Percentiles rank a stretch among this genome's conserved stretches.
These are phyloP conservation scores for Uropetala carovei DNA, from an alignment of 2,888 invertebrate species.

Conservation along the genomic window DNA sequence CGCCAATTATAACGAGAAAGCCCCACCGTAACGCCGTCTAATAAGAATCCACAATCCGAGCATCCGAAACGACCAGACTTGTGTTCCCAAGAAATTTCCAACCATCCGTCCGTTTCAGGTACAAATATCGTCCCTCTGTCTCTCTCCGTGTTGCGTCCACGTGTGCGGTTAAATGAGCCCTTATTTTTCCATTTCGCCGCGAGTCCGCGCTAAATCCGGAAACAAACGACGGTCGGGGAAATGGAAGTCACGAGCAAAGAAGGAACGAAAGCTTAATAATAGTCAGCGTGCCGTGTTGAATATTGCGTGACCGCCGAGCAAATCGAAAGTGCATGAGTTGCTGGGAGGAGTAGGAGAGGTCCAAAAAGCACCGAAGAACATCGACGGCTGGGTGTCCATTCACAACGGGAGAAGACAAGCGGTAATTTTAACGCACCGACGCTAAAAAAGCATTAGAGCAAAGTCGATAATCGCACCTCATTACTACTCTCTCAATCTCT, in stretches of 20 bases:
- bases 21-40: neutral
- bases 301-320: constrained; percentile 27
- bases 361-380: neutral
- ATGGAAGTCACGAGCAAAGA: constrained; percentile 9
- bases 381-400: constrained; percentile 19
- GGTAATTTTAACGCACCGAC: constrained; percentile 5
- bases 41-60: neutral
- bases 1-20: neutral
- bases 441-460: constrained; percentile 2
- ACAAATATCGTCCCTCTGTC: neutral
- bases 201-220: constrained; percentile 22
- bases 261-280: constrained; percentile 28
- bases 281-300: constrained; percentile 24
- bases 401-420: neutral
- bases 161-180: neutral
- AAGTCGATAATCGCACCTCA: constrained; percentile 20
- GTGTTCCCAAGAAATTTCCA: constrained; percentile 7
- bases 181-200: constrained; percentile 24
- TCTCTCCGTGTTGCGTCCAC: neutral
- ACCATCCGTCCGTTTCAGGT: neutral
- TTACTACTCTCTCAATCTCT: neutral
- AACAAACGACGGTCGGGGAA: constrained; percentile 28
- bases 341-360: neutral
- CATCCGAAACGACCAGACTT: neutral
- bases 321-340: constrained; percentile 25